phyloP scores from a whole-genome alignment of 2,113 vertebrate species.

The Dipodomys merriami region DNA sequence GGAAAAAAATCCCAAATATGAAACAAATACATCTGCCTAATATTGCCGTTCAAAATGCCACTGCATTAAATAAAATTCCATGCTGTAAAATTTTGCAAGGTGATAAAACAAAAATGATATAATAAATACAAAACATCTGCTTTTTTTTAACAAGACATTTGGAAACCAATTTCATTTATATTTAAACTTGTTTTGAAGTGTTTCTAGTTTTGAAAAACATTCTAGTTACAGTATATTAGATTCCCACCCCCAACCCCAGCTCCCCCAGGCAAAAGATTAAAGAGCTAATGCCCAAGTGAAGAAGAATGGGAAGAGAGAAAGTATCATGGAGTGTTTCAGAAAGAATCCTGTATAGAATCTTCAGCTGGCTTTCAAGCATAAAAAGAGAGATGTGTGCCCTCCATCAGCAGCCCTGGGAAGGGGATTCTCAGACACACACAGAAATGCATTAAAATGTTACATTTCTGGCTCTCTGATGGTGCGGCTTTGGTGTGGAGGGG shows the following conservation, averaged over 20 bases:
- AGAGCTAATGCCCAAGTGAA: slow-evolving; percentile 80
- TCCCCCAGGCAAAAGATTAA: slow-evolving; percentile 81
- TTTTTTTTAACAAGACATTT: slow-evolving; percentile 86
- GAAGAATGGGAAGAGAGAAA: slow-evolving; percentile 38
- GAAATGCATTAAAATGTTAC: slow-evolving; percentile 83
- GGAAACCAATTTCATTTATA: slow-evolving; percentile 87
- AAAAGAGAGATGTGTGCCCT: slow-evolving; percentile 71
- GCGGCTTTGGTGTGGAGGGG: not conserved
- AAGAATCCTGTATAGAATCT: slow-evolving; percentile 75
- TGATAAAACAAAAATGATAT: slow-evolving; percentile 89
- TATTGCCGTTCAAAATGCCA: slow-evolving; percentile 86
- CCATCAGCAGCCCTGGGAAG: slow-evolving; percentile 81
- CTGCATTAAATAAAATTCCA: slow-evolving; percentile 87
- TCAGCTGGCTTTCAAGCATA: slow-evolving; percentile 82
- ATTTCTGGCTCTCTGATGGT: slow-evolving; percentile 70
- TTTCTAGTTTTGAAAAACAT: slow-evolving; percentile 83
- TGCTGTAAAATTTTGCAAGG: slow-evolving; percentile 88
- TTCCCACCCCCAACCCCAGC: slow-evolving; percentile 41
- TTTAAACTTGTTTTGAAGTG: slow-evolving; percentile 88
- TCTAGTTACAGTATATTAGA: slow-evolving; percentile 83
- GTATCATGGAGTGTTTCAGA: slow-evolving; percentile 78
- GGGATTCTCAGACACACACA: slow-evolving; percentile 77
- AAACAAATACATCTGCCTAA: slow-evolving; percentile 87
- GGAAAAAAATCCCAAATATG: slow-evolving; percentile 77
- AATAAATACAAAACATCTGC: slow-evolving; percentile 89